Conservation (phyloP, 2,113 vertebrate species). For the Ellobius talpinus region DNA sequence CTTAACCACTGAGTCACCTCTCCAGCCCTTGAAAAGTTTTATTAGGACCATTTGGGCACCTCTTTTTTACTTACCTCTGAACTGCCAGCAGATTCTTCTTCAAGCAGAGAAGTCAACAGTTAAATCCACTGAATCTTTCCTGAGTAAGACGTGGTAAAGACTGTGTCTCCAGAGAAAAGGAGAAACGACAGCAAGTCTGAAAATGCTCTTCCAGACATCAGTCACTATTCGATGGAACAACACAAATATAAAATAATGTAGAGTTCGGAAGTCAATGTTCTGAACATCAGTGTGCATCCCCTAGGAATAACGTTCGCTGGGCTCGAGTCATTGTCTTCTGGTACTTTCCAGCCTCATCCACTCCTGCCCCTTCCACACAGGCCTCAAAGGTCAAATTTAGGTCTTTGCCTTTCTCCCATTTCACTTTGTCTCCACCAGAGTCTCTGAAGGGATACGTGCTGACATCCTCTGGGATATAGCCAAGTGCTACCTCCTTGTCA, state of each 20-base stretch:
- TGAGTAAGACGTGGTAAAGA: conserved; percentile 56
- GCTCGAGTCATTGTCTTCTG: background rate
- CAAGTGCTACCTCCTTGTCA: background rate
- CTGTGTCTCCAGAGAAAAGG: background rate
- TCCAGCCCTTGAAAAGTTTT: conserved; percentile 41
- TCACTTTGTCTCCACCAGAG: background rate
- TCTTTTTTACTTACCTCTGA: conserved; percentile 54
- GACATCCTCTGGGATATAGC: background rate
- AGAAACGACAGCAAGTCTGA: conserved; percentile 48
- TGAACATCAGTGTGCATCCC: conserved; percentile 13
- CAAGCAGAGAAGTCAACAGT: conserved; percentile 14
- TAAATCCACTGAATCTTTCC: conserved; percentile 52
- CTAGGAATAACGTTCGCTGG: background rate
- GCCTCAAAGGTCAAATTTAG: background rate
- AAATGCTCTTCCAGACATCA: conserved; percentile 47
- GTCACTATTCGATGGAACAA: conserved; percentile 46
- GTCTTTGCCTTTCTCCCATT: background rate
- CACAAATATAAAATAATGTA: background rate
- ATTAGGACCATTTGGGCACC: conserved; percentile 48
- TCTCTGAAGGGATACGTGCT: background rate
- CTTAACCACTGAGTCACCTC: background rate
- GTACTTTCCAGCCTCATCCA: background rate
- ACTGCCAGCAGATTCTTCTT: conserved; percentile 53
- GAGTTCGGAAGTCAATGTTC: conserved; percentile 9
- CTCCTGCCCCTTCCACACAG: background rate